phyloP scores from a whole-genome alignment of 2,797 vertebrate genomes.

The Sebastes vulpes region DNA sequence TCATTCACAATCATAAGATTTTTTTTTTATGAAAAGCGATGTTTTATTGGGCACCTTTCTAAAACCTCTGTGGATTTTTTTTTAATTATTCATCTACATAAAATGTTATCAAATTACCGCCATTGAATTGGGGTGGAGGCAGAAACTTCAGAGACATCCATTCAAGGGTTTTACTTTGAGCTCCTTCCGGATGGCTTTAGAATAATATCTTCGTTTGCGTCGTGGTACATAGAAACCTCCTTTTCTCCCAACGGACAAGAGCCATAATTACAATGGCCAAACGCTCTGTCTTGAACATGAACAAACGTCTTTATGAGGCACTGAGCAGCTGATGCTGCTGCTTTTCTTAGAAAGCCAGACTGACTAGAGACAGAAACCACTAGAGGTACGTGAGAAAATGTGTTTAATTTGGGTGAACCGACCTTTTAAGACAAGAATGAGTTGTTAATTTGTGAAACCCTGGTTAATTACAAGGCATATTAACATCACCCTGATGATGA shows the following conservation, averaged over 20 bases:
- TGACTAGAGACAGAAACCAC: not conserved
- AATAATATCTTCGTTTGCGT: not conserved
- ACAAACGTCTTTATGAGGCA: not conserved
- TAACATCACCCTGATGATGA: conserved; percentile 10
- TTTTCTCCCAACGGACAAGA: not conserved
- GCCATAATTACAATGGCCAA: not conserved
- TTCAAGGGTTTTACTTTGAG: not conserved
- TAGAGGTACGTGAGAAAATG: not conserved
- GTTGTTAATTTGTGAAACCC: not conserved
- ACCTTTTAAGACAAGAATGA: not conserved
- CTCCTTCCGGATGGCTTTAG: not conserved
- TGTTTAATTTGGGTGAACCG: not conserved
- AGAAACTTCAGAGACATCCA: not conserved
- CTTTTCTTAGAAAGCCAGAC: not conserved
- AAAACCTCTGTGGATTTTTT: too few species aligned
- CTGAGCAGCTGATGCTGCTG: not conserved
- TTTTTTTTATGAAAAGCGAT: too few species aligned
- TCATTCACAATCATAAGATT: too few species aligned
- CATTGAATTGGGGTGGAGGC: not conserved
- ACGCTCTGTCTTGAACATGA: not conserved
- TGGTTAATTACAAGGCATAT: conserved; percentile 10
- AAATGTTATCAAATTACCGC: too few species aligned
- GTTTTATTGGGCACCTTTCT: too few species aligned
- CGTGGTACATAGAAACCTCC: not conserved
- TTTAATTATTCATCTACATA: too few species aligned